Evolutionary conservation across 2,113 vertebrate genomes (phyloP), one percentile per base, ranked within the genome.

Genomic region (Corvus hawaiiensis): DNA sequence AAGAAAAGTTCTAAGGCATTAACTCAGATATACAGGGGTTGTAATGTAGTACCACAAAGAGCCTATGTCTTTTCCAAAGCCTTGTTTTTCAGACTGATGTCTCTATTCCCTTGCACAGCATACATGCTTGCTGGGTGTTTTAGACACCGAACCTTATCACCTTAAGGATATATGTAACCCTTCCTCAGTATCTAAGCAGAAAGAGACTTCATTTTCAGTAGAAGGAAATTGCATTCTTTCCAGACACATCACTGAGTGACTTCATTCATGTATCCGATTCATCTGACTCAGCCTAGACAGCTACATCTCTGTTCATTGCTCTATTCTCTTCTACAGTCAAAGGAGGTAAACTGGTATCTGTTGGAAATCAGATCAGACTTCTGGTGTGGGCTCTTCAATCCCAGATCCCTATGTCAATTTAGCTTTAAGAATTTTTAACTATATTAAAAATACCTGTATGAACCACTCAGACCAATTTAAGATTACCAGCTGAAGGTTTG

Each of bases 271-370:
- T 39, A 56, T 48, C 12, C 68, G 51, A 68, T 82, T 82, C 44
- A 19, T 72, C 32, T 51, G 48, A 72, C 27, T 82, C 61, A 87
- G 46, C 30, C 62, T 52, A 55, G 39, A 35, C 39, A 73, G 14
- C 49, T 87, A 30, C 2, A 6, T 32, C 61, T 46, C 7, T 3
- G 1, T 30, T 89, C 26, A 27, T 59, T 55, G 27, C 43, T 71
- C 30, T 72, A 7, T 43, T 44, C 9, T 23, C 44, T 66, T 71
- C 39, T 46, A 30, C 35, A 63, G 26, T 16, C 61, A 67, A 48
- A 37, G 22, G 10, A 22, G 1, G 1, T 51, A 78, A 63, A 79
- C 8, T 11, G 39, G 10, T 62, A 37, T 7, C 2, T 0, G 18
- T 13, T 44, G 69, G 52, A 82, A 79, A 72, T 59, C 35, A 82